phyloP scores from a whole-genome alignment of 2,113 vertebrate species.

The Desmodus rotundus region DNA sequence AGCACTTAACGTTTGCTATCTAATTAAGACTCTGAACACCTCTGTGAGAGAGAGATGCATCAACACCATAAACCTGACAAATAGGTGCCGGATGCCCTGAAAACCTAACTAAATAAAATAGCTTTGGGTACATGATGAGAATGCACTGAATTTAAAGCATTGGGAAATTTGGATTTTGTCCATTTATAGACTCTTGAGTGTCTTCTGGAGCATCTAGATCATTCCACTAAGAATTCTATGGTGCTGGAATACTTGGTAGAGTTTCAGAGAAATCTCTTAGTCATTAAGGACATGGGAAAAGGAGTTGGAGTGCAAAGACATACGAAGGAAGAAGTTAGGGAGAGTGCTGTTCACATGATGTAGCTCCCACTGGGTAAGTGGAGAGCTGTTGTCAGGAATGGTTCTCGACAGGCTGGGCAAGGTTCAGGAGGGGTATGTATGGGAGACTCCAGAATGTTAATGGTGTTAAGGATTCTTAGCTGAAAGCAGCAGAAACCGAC shows the following conservation, averaged over 20 bases:
- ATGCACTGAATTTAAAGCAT: not conserved
- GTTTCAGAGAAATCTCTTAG: not conserved
- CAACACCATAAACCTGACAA: slow-evolving; percentile 58
- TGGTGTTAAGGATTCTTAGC: not conserved
- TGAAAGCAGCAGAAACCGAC: not conserved
- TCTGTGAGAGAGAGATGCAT: slow-evolving; percentile 24
- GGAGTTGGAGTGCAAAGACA: not conserved
- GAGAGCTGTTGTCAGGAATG: not conserved
- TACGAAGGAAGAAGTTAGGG: not conserved
- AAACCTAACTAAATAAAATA: slow-evolving; percentile 51
- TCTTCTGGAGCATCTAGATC: not conserved
- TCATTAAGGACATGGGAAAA: not conserved
- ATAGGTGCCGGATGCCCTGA: slow-evolving; percentile 37
- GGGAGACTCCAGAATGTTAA: not conserved
- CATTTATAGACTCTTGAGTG: not conserved
- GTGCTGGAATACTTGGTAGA: not conserved
- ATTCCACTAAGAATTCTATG: not conserved
- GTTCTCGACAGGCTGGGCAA: not conserved
- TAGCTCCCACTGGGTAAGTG: not conserved
- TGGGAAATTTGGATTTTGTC: slow-evolving; percentile 1
- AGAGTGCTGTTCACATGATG: not conserved
- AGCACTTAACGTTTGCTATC: slow-evolving; percentile 53
- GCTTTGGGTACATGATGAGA: not conserved
- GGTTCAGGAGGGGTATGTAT: not conserved
- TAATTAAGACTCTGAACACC: slow-evolving; percentile 72